Evolutionary conservation across 2,113 vertebrate genomes (phyloP).

Genomic region (Ardeotis arabs): DNA sequence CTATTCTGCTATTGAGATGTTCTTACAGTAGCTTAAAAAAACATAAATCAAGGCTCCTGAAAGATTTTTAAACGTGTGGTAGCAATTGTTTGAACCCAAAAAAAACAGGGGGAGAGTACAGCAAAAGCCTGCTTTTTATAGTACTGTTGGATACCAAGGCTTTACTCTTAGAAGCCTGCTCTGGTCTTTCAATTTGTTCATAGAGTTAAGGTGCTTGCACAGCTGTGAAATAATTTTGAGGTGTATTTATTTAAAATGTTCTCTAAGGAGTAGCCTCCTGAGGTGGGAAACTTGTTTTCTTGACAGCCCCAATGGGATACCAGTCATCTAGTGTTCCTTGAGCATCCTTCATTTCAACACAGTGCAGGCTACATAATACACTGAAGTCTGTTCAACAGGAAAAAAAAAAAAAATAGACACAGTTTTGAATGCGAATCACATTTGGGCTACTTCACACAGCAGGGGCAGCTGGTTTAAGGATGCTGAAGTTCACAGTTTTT

Average conservation of each 20-base stretch:
- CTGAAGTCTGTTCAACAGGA: neutral
- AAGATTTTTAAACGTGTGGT: neutral
- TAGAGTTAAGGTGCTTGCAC: neutral
- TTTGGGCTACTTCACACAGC: neutral
- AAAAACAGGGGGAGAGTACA: neutral
- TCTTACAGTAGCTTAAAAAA: neutral
- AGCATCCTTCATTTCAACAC: neutral
- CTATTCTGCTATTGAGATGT: neutral
- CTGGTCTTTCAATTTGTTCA: neutral
- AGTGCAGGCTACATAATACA: neutral
- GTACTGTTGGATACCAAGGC: neutral
- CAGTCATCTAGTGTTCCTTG: neutral
- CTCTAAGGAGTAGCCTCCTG: neutral
- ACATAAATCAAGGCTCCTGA: neutral
- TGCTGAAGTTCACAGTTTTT: slow-evolving; percentile 4
- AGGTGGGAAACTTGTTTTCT: neutral
- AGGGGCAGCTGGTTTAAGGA: neutral
- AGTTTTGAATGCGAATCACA: neutral
- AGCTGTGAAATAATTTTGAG: slow-evolving; percentile 13
- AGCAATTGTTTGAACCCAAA: neutral
- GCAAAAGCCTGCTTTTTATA: neutral
- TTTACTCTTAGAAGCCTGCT: neutral
- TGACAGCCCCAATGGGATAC: neutral
- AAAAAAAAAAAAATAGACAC: neutral
- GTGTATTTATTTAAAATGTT: neutral